Conservation (phyloP, 2,113 vertebrate species). For the Taurulus bubalis region DNA sequence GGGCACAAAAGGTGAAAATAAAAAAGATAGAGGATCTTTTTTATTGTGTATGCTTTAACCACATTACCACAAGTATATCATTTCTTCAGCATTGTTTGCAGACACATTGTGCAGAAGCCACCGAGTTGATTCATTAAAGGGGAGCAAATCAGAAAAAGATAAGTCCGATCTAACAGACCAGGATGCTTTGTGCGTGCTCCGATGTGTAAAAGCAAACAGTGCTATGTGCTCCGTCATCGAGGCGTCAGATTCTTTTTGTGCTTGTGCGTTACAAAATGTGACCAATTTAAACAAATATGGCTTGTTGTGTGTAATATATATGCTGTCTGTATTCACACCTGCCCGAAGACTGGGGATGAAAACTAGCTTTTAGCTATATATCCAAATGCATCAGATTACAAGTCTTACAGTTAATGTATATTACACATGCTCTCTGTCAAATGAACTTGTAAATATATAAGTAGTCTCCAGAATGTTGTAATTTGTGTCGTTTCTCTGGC, state of each 20-base stretch:
- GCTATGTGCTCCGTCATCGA: neutral
- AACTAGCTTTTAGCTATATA: too few species aligned
- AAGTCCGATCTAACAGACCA: neutral
- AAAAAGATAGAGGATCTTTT: neutral
- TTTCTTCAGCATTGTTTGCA: neutral
- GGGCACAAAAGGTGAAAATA: constrained; percentile 35
- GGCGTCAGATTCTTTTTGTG: neutral
- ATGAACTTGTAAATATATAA: too few species aligned
- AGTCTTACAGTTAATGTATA: too few species aligned
- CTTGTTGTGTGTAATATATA: neutral
- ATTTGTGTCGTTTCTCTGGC: neutral
- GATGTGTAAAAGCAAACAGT: neutral
- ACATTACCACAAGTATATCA: constrained; percentile 6
- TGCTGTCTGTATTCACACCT: too few species aligned
- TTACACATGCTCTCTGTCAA: too few species aligned
- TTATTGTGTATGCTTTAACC: constrained; percentile 2
- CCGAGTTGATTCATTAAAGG: neutral
- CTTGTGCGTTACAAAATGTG: neutral
- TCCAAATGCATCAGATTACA: too few species aligned
- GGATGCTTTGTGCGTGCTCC: neutral
- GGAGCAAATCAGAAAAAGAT: neutral
- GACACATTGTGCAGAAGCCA: neutral
- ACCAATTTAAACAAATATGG: constrained; percentile 15
- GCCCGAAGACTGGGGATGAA: too few species aligned
- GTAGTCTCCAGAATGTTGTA: neutral